Percentiles rank a stretch among this genome's conserved stretches.
Conservation (phyloP, 1,140 invertebrate species). For the Phenacoccus solenopsis region DNA sequence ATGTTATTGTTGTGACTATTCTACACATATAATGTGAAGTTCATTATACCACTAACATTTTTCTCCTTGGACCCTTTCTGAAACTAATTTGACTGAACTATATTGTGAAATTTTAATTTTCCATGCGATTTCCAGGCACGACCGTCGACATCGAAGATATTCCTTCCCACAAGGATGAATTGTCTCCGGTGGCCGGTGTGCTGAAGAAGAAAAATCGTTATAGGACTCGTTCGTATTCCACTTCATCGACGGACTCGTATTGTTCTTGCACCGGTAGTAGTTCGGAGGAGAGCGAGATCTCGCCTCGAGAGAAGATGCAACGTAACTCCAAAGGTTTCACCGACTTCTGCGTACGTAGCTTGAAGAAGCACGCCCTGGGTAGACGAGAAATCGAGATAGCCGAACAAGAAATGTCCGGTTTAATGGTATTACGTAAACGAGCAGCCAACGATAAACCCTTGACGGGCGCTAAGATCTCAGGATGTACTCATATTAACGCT, state of each 20-base stretch:
- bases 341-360: slow-evolving; percentile 85
- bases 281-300: slow-evolving; percentile 68
- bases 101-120: too few species aligned
- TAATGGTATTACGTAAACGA: slow-evolving; percentile 81
- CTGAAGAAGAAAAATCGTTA: slow-evolving; percentile 73
- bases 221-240: slow-evolving; percentile 73
- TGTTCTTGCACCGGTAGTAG: slow-evolving; percentile 81
- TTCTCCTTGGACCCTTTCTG: too few species aligned
- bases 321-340: slow-evolving; percentile 62
- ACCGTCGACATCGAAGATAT: neutral
- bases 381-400: slow-evolving; percentile 94
- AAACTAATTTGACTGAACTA: too few species aligned
- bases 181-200: slow-evolving; percentile 42
- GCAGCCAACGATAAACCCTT: slow-evolving; percentile 87
- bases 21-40: too few species aligned
- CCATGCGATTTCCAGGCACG: too few species aligned
- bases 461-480: slow-evolving; percentile 90
- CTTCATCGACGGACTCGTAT: slow-evolving; percentile 87
- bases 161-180: neutral
- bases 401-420: slow-evolving; percentile 98
- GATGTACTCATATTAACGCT: slow-evolving; percentile 95
- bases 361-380: slow-evolving; percentile 83
- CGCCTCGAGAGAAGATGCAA: slow-evolving; percentile 76
- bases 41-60: too few species aligned
- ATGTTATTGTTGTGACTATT: too few species aligned